phyloP scores from a whole-genome alignment of 2,888 invertebrate species.

The Dimorphilus gyrociliatus region DNA sequence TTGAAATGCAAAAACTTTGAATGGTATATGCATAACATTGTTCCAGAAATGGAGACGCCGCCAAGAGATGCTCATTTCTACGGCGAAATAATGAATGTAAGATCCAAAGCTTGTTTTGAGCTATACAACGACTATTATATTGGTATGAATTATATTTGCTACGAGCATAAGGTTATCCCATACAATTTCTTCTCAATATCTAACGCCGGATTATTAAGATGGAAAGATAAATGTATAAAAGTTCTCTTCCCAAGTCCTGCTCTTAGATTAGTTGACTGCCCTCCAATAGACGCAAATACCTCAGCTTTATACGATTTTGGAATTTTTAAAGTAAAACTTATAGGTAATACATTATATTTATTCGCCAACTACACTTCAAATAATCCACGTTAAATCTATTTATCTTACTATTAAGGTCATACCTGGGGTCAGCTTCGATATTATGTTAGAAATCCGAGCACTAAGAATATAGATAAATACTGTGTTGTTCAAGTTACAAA shows the following conservation, averaged over 20 bases:
- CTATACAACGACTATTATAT: conserved; percentile 10
- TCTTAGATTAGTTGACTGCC: conserved; percentile 5
- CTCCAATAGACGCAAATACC: too few relatives aligned
- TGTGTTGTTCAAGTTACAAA: too few relatives aligned
- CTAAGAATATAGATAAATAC: too few relatives aligned
- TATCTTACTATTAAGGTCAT: too few relatives aligned
- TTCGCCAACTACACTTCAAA: too few relatives aligned
- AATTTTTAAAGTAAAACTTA: too few relatives aligned
- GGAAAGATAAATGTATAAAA: conserved; percentile 8
- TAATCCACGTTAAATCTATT: too few relatives aligned
- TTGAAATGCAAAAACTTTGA: conserved; percentile 7
- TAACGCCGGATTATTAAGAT: conserved; percentile 6
- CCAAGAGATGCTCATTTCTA: conserved; percentile 9
- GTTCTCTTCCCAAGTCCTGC: conserved; percentile 6
- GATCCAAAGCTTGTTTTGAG: conserved; percentile 13
- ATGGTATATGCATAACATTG: conserved; percentile 7
- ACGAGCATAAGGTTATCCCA: conserved; percentile 8
- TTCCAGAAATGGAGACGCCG: conserved; percentile 7
- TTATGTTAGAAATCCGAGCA: too few relatives aligned
- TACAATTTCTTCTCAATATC: conserved; percentile 9
- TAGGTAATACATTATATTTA: too few relatives aligned
- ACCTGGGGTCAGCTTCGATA: too few relatives aligned
- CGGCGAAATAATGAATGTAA: conserved; percentile 14
- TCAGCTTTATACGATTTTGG: too few relatives aligned
- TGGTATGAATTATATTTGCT: conserved; percentile 7